phyloP scores from a whole-genome alignment of 2,888 invertebrate species.

The Odontocolon sp. region DNA sequence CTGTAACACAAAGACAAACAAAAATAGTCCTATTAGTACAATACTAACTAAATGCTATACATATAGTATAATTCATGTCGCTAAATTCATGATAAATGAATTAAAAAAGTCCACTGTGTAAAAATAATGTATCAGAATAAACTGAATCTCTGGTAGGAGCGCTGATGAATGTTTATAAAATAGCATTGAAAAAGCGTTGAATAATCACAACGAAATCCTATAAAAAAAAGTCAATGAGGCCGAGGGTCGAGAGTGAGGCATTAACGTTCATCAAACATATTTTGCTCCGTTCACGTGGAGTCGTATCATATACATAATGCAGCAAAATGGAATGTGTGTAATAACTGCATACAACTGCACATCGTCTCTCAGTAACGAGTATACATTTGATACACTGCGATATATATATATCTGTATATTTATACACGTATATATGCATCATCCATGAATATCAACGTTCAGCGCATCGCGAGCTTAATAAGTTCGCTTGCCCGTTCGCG shows the following conservation, averaged over 20 bases:
- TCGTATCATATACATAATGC: conserved; percentile 54
- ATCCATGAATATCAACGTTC: conserved; percentile 61
- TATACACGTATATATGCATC: neutral
- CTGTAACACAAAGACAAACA: conserved; percentile 82
- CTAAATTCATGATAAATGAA: neutral
- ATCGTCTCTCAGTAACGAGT: conserved; percentile 39
- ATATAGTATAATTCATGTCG: neutral
- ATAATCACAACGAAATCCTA: conserved; percentile 38
- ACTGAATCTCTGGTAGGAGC: too few species aligned
- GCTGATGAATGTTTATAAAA: too few species aligned
- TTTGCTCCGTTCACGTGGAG: conserved; percentile 49
- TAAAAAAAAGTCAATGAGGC: conserved; percentile 4
- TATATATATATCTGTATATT: conserved; percentile 11
- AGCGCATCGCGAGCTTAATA: conserved; percentile 61
- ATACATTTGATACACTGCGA: conserved; percentile 42
- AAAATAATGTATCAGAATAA: conserved; percentile 6
- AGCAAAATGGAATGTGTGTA: conserved; percentile 50
- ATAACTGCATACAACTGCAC: conserved; percentile 40
- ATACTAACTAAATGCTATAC: neutral
- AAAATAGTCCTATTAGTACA: neutral
- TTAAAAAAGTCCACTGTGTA: neutral
- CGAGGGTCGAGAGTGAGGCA: conserved; percentile 24
- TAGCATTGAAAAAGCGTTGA: conserved; percentile 39
- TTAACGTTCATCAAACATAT: conserved; percentile 57
- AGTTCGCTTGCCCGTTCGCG: conserved; percentile 64